Evolutionary conservation across 2,888 invertebrate species (phyloP).

Genomic region (Eucera pruinosa): DNA sequence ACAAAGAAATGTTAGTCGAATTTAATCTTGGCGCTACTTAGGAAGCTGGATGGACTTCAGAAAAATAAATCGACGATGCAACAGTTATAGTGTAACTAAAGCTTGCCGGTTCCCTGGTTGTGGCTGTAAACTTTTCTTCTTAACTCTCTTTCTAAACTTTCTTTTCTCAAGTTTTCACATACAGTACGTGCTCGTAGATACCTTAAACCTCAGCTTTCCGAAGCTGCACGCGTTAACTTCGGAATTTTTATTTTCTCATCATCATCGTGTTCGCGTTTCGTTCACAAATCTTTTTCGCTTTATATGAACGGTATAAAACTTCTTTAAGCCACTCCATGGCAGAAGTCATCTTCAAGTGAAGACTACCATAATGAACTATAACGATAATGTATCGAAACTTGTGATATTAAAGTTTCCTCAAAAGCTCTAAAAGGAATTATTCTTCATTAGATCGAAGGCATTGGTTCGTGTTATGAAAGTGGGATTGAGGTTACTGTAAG

Average conservation of each 20-base stretch:
- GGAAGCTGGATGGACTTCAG: too few species aligned
- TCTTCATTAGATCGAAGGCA: not conserved
- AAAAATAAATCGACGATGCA: not conserved
- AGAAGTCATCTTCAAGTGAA: not conserved
- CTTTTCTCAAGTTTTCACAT: constrained; percentile 5
- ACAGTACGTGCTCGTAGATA: not conserved
- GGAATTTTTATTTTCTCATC: not conserved
- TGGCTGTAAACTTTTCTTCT: constrained; percentile 3
- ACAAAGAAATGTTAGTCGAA: too few species aligned
- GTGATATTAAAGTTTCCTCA: not conserved
- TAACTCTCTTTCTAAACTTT: constrained; percentile 8
- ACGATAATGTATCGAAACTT: not conserved
- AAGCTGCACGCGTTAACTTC: constrained; percentile 2
- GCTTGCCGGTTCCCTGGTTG: too few species aligned
- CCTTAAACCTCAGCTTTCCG: constrained; percentile 1
- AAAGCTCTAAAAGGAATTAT: not conserved
- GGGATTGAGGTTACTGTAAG: too few species aligned
- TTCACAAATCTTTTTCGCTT: not conserved
- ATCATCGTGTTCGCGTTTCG: not conserved
- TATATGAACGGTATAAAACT: not conserved
- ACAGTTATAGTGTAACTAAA: not conserved
- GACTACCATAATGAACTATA: not conserved
- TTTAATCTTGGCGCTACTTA: too few species aligned
- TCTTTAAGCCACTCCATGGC: too few species aligned
- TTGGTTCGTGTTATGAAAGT: too few species aligned